phyloP scores from a whole-genome alignment of 1,140 invertebrate genomes.

The Neodiprion virginianus region DNA sequence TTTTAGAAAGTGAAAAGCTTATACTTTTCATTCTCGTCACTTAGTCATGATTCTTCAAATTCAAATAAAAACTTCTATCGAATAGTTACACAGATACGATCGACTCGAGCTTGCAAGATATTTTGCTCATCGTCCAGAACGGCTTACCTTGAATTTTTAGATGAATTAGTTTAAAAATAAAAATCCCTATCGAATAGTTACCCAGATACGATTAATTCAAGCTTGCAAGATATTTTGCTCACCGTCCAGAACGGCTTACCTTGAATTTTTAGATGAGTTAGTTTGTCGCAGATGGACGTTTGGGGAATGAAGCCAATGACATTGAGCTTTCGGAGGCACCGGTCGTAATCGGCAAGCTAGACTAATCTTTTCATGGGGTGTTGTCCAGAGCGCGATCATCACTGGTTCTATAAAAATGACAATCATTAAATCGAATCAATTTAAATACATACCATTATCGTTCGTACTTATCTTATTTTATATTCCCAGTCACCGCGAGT shows the following conservation, averaged over 20 bases:
- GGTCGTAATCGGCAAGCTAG: conserved; percentile 51
- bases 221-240: too few relatives aligned
- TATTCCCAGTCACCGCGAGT: not conserved
- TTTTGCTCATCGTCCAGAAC: too few relatives aligned
- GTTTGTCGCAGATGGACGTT: conserved; percentile 32
- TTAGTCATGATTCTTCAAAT: conserved; percentile 18
- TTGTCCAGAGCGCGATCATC: conserved; percentile 49
- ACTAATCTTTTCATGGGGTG: conserved; percentile 52
- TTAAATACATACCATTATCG: not conserved
- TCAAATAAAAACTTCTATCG: not conserved
- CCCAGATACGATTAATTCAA: too few relatives aligned
- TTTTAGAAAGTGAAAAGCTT: too few relatives aligned
- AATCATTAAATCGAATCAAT: too few relatives aligned
- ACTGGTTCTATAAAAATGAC: conserved; percentile 46
- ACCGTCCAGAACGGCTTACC: not conserved
- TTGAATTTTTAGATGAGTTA: conserved; percentile 16
- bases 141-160: conserved; percentile 17
- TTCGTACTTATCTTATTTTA: conserved; percentile 4
- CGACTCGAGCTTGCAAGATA: too few relatives aligned
- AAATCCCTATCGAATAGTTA: too few relatives aligned
- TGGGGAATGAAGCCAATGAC: conserved; percentile 50
- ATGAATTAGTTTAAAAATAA: conserved; percentile 8
- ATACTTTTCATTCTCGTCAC: conserved; percentile 32
- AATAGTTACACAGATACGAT: too few relatives aligned
- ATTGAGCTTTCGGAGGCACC: conserved; percentile 39